Percentiles rank a stretch among this genome's conserved stretches.
Evolutionary conservation across 30 jellyfish, hydroid and myxozoan species (phyloP).

Genomic region (Catostylus mosaicus): DNA sequence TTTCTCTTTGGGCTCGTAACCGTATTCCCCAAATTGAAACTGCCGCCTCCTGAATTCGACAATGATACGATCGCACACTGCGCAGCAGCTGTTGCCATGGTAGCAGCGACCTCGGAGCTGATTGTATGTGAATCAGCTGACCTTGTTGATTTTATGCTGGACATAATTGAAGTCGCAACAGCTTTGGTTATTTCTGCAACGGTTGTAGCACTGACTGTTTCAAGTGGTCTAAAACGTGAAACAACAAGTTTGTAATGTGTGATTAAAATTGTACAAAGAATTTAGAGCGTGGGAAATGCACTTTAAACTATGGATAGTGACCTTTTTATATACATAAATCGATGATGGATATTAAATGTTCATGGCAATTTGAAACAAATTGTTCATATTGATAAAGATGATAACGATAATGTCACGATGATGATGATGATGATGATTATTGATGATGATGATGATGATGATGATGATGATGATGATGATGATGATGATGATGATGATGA

Average conservation of each 20-base stretch:
- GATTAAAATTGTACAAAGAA: too few species aligned
- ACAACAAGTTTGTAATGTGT: not conserved
- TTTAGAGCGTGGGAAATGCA: too few species aligned
- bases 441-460: too few species aligned
- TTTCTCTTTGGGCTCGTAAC: conserved; percentile 84
- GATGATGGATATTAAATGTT: too few species aligned
- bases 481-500: too few species aligned
- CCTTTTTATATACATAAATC: too few species aligned
- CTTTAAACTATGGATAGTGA: too few species aligned
- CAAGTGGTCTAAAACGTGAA: conserved; percentile 68
- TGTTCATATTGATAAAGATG: too few species aligned
- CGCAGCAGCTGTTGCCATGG: conserved; percentile 99
- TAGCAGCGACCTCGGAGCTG: conserved; percentile 95
- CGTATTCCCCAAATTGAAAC: not conserved
- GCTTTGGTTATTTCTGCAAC: conserved; percentile 98
- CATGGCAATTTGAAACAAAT: too few species aligned
- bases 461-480: too few species aligned
- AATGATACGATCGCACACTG: conserved; percentile 93
- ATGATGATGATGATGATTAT: too few species aligned
- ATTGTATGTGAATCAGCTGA: conserved; percentile 49
- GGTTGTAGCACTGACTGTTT: conserved; percentile 85
- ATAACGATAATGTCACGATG: too few species aligned
- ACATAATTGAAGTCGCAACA: conserved; percentile 92
- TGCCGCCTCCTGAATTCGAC: conserved; percentile 47
- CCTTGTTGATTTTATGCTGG: conserved; percentile 60